Percentiles rank a stretch among this genome's conserved stretches.
These are phyloP conservation scores for Hypsibius dujardini DNA, from an alignment of 1,140 invertebrate species.

Conservation along the genomic window DNA sequence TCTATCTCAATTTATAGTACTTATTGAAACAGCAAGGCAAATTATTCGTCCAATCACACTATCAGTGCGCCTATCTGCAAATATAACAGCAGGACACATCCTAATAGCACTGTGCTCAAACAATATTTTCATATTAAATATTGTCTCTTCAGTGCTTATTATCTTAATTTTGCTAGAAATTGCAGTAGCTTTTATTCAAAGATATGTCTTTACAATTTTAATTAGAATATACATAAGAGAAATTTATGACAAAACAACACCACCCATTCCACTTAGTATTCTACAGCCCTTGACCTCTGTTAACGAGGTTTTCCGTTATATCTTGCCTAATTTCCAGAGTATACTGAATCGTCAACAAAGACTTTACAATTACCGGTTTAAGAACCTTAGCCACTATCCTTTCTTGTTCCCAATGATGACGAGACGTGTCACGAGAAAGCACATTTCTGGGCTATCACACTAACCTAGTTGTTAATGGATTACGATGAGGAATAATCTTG, in stretches of 20 bases:
- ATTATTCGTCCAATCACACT: slow-evolving; percentile 44
- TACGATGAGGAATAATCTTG: slow-evolving; percentile 40
- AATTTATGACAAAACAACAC: slow-evolving; percentile 25
- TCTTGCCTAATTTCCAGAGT: not conserved
- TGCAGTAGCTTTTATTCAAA: slow-evolving; percentile 39
- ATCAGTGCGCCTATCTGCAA: slow-evolving; percentile 44
- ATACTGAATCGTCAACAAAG: not conserved
- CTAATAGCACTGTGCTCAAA: slow-evolving; percentile 39
- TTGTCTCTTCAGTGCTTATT: slow-evolving; percentile 36
- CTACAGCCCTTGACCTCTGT: slow-evolving; percentile 20
- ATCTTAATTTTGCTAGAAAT: slow-evolving; percentile 37
- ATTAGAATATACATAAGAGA: slow-evolving; percentile 38
- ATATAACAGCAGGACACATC: slow-evolving; percentile 50
- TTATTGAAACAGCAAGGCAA: slow-evolving; percentile 34
- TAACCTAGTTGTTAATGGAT: not conserved
- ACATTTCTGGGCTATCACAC: not conserved
- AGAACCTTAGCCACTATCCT: not conserved
- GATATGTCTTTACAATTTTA: slow-evolving; percentile 39
- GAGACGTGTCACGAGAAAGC: slow-evolving; percentile 8
- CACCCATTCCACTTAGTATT: slow-evolving; percentile 21
- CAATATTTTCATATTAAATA: slow-evolving; percentile 29
- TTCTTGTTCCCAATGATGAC: not conserved
- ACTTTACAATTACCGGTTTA: not conserved
- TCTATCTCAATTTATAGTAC: slow-evolving; percentile 36
- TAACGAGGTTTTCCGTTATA: slow-evolving; percentile 15